These are phyloP conservation scores for Psittacula cyanocephala DNA, from an alignment of 2,113 vertebrate species.

Conservation along the genomic window DNA sequence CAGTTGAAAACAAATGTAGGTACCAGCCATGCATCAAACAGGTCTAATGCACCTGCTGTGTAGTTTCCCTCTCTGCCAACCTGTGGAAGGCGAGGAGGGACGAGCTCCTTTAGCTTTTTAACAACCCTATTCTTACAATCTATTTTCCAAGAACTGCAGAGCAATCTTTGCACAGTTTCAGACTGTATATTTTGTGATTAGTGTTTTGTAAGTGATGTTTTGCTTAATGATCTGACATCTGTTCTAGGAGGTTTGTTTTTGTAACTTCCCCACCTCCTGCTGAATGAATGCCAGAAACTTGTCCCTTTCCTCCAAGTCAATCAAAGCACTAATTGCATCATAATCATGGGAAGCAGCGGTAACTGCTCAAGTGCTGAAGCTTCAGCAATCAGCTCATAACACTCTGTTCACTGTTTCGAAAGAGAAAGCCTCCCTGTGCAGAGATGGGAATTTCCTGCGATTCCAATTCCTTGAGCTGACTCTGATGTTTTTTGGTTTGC, in stretches of 20 bases:
- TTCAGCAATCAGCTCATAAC: conserved; percentile 41
- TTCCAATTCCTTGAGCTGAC: background rate
- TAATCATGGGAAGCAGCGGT: conserved; percentile 45
- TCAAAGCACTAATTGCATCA: conserved; percentile 58
- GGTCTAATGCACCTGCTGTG: conserved; percentile 12
- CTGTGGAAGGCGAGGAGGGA: background rate
- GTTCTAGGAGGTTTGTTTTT: conserved; percentile 68
- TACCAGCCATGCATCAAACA: background rate
- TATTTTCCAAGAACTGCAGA: conserved; percentile 17
- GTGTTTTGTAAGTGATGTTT: conserved; percentile 62
- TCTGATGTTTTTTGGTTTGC: background rate
- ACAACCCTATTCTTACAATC: conserved; percentile 24
- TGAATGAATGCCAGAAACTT: conserved; percentile 50
- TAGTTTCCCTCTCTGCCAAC: background rate
- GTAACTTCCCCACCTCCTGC: conserved; percentile 63
- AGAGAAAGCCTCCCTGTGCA: background rate
- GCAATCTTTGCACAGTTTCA: conserved; percentile 18
- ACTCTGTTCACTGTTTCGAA: background rate
- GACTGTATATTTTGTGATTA: conserved; percentile 70
- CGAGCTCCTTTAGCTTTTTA: background rate
- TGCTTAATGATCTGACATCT: conserved; percentile 72
- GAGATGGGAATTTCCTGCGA: conserved; percentile 22
- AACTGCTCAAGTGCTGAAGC: conserved; percentile 34
- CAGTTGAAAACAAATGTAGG: background rate
- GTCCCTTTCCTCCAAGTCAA: conserved; percentile 64